Base-by-base conservation (phyloP, 2,888 invertebrate genomes). In the Exephanes ischioxanthus region DNA sequence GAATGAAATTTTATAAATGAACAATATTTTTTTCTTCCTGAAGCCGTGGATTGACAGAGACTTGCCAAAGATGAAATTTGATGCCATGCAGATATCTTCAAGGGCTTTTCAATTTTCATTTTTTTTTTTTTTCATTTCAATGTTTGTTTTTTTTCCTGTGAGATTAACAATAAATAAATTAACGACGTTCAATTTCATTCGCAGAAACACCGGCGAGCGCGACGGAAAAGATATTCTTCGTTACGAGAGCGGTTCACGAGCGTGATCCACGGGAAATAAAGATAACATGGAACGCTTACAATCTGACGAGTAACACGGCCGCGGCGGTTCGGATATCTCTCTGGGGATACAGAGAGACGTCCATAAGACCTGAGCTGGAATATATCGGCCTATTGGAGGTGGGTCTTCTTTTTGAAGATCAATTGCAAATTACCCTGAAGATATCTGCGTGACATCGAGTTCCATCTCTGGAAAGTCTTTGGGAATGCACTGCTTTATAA, bases 311-410 rank as follows among this genome's bases (percentile, higher is more conserved):
- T 53, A 97, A 97, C 92, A 94, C 95, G 51, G 97, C 97, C 90
- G 97, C 97, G 0, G 96, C 96, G 68, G 96, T 98, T 0, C 96
- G 96, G 88, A 97, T 99, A 89, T 97, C 97, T 0, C 94, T 99
- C 14, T 99, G 97, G 97, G 98, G 98, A 0, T 98, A 98, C 94
- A 96, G 97, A 73, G 98, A 98, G 94, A 96, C 96, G 0, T 97
- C 97, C 0, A 97, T 97, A 81, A 94, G 95, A 70, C 98, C 98
- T 0, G 97, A 98, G 91, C 94, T 98, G 67, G 95, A 97, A 84
- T 98, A 95, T 92, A 98, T 98, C 81, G 97, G 97, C 86, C 95
- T 96, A 88, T 95, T 98, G 71, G 97, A 97, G 93, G 95, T 95
- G 16, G 95, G 95, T 51, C 94, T 95, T 91, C 14, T 53, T 63